A percentile compares a stretch with the other conserved stretches of the same genome.
Conservation (phyloP, 1,140 invertebrate species). For the Aphidius gifuensis region DNA sequence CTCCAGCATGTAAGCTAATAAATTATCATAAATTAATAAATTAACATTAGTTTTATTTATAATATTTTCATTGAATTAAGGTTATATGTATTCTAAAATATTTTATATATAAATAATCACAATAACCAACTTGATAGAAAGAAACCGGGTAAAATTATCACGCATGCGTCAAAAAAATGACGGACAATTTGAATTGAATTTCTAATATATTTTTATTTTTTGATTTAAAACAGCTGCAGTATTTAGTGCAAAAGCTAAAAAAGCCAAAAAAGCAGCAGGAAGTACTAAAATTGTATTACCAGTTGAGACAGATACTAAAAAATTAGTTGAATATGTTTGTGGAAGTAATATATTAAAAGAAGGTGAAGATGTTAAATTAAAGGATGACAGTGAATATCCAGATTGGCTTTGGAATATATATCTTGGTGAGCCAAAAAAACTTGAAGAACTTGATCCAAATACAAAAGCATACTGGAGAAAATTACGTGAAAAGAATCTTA, state of each 20-base stretch:
- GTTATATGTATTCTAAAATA: neutral
- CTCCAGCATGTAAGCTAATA: constrained; percentile 23
- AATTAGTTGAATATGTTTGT: constrained; percentile 78
- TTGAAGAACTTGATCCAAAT: constrained; percentile 77
- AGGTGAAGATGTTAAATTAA: constrained; percentile 79
- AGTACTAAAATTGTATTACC: constrained; percentile 72
- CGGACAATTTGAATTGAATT: too few relatives aligned
- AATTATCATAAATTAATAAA: constrained; percentile 1
- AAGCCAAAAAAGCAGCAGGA: constrained; percentile 62
- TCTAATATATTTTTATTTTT: too few relatives aligned
- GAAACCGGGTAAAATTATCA: too few relatives aligned
- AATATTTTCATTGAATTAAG: neutral
- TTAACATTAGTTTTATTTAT: constrained; percentile 4
- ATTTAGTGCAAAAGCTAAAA: constrained; percentile 30
- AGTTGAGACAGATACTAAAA: constrained; percentile 82
- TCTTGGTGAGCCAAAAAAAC: constrained; percentile 57
- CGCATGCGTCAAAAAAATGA: too few relatives aligned
- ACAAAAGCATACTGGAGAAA: constrained; percentile 78
- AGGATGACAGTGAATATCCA: constrained; percentile 85
- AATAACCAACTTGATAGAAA: too few relatives aligned
- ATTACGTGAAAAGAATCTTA: constrained; percentile 61
- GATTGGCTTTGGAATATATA: constrained; percentile 86
- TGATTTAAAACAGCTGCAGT: constrained; percentile 10
- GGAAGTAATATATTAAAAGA: constrained; percentile 78
- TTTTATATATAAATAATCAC: too few relatives aligned